A percentile compares a stretch with the other conserved stretches of the same genome.
Conservation (phyloP, 2,113 vertebrate species). For the Scatophagus argus region DNA sequence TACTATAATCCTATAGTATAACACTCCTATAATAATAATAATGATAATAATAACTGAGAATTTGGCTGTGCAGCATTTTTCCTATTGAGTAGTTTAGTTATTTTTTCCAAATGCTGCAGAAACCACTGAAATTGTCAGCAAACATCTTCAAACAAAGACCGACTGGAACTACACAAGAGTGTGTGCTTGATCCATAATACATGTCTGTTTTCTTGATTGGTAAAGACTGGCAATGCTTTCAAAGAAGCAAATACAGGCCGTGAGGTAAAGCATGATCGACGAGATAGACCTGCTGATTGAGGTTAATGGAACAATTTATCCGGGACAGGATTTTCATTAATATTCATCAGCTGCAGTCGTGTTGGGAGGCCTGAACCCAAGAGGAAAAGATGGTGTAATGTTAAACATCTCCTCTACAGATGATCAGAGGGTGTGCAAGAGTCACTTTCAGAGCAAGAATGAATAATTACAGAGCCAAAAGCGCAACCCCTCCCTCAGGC, state of each 20-base stretch:
- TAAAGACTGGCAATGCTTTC: slow-evolving; percentile 34
- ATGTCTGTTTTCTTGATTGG: slow-evolving; percentile 51
- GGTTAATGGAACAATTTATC: slow-evolving; percentile 83
- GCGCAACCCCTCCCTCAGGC: slow-evolving; percentile 62
- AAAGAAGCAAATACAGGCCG: slow-evolving; percentile 33
- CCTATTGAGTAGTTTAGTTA: slow-evolving; percentile 7
- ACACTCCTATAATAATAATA: too few species aligned
- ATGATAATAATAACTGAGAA: slow-evolving; percentile 16
- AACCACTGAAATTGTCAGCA: slow-evolving; percentile 18
- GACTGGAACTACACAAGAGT: slow-evolving; percentile 19
- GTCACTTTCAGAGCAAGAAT: slow-evolving; percentile 64
- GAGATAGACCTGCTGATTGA: slow-evolving; percentile 70
- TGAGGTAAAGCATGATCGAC: slow-evolving; percentile 53
- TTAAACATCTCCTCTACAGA: slow-evolving; percentile 74
- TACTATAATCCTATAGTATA: too few species aligned
- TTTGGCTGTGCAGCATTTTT: slow-evolving; percentile 5
- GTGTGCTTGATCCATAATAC: slow-evolving; percentile 28
- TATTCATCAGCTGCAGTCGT: slow-evolving; percentile 76
- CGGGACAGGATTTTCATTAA: slow-evolving; percentile 74
- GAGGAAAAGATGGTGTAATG: slow-evolving; percentile 62
- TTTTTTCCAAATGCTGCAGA: slow-evolving; percentile 29
- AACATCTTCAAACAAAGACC: slow-evolving; percentile 32
- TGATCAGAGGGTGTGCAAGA: slow-evolving; percentile 64
- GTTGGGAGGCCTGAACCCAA: slow-evolving; percentile 62
- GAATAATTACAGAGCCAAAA: slow-evolving; percentile 73